Conservation (phyloP, 2,888 invertebrate genomes). For the Pristionchus exspectatus region DNA sequence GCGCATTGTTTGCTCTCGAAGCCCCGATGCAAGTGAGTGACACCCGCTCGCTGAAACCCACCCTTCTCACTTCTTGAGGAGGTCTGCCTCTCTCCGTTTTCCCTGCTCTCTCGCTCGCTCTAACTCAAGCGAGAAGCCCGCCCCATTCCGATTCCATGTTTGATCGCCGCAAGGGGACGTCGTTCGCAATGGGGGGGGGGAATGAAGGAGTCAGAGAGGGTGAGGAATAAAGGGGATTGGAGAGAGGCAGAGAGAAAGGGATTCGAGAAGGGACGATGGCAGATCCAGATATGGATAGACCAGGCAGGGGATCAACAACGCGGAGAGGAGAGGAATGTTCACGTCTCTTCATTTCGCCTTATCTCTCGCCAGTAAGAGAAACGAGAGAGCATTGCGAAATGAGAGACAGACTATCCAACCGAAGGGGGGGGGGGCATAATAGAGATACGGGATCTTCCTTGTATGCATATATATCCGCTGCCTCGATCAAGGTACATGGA, state of each 20-base stretch:
- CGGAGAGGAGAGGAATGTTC: neutral
- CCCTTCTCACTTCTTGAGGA: neutral
- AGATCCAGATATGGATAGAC: neutral
- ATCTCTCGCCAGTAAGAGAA: neutral
- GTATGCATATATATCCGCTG: no score
- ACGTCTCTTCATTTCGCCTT: neutral
- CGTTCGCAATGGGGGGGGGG: conserved; percentile 28
- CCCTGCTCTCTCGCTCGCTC: neutral
- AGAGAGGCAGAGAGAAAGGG: neutral
- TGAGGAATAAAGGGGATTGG: neutral
- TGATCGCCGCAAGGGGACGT: conserved; percentile 1
- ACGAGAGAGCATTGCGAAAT: neutral
- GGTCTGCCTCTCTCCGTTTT: neutral
- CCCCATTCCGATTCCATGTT: conserved; percentile 41
- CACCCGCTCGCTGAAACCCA: neutral
- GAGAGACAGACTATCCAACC: neutral
- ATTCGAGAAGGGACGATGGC: neutral
- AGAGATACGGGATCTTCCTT: no score
- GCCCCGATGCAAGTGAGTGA: neutral
- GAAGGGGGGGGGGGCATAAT: no score
- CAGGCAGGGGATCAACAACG: neutral
- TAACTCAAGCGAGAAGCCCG: neutral
- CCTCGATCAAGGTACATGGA: no score
- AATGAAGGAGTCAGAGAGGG: neutral
- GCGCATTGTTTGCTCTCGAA: no score